Base-by-base conservation (phyloP, 2,797 vertebrate genomes). In the Hippoglossus hippoglossus region DNA sequence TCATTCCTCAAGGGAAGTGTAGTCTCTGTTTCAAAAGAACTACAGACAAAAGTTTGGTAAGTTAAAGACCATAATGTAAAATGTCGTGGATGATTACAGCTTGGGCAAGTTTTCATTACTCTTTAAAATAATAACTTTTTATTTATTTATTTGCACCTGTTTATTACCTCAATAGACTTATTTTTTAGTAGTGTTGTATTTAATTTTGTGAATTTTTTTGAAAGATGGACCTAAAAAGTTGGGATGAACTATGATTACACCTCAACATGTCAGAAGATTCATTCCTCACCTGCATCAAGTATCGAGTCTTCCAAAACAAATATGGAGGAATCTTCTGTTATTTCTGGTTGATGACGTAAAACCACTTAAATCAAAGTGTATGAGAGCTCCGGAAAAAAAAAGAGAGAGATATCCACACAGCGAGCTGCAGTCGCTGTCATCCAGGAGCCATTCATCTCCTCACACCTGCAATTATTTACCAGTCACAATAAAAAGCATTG, bases 381-480 rank as follows among this genome's bases (percentile, higher is more conserved):
- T 44, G 55, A 72, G 55, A 59, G 67, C 28, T 28, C 31, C 24
- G 28, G 6, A 2, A 8, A 11, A 9, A 9, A 69, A 54, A 53
- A 59, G 41, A 21, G 18, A 36, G 28, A 77, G 52, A 71, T 44
- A 31, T 21, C 52, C 57, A 47, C 21, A 68, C 46, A 71, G 60
- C n/a, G 41, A 49, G 19, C 53, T 26, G n/a, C n/a, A 67, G 47
- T 39, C 24, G 21, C 62, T 59, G 52, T 75, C 71, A 63, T 41
- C 56, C 25, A 60, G 71, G 49, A 31, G 54, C 41, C 69, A 63
- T 75, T 61, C 71, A 74, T 75, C 50, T 69, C 41, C n/a, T 64
- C 41, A 54, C 75, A 50, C 55, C 53, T 47, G n/a, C 51, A 73
- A 64, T 84, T 64, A 67, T 73, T 77, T 74, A 57, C 39, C 46